These are phyloP conservation scores for Acronicta alni DNA, from an alignment of 2,888 invertebrate species.

Conservation along the genomic window DNA sequence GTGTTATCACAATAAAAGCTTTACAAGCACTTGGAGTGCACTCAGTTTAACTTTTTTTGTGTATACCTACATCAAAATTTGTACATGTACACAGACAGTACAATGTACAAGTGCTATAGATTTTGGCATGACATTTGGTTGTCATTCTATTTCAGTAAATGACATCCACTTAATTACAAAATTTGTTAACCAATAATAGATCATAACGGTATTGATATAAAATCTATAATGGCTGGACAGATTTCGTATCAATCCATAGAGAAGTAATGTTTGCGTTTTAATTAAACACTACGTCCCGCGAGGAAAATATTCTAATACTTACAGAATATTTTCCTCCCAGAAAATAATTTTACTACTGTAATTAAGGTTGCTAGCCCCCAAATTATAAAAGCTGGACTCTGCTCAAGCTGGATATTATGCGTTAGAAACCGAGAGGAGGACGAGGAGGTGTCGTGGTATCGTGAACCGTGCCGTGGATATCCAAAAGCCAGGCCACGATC, in stretches of 20 bases:
- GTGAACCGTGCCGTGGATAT: too few relatives aligned
- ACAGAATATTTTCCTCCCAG: too few relatives aligned
- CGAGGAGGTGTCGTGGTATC: too few relatives aligned
- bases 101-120: conserved; percentile 11
- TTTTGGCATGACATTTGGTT: conserved; percentile 34
- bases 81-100: conserved; percentile 20
- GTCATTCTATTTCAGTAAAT: conserved; percentile 35
- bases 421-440: too few relatives aligned
- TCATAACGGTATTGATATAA: background rate
- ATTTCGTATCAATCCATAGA: conserved; percentile 26
- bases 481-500: too few relatives aligned
- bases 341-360: too few relatives aligned
- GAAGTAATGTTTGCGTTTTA: conserved; percentile 17
- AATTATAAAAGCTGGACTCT: too few relatives aligned
- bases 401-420: too few relatives aligned
- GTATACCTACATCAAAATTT: conserved; percentile 44
- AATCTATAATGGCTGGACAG: background rate
- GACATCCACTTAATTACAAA: background rate
- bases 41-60: conserved; percentile 27
- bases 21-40: conserved; percentile 28
- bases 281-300: too few relatives aligned
- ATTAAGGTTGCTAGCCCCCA: too few relatives aligned
- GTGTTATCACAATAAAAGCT: conserved; percentile 50
- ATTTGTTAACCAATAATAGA: background rate
- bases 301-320: too few relatives aligned